phyloP scores from a whole-genome alignment of 2,888 invertebrate genomes.

The Athalia rosae region DNA sequence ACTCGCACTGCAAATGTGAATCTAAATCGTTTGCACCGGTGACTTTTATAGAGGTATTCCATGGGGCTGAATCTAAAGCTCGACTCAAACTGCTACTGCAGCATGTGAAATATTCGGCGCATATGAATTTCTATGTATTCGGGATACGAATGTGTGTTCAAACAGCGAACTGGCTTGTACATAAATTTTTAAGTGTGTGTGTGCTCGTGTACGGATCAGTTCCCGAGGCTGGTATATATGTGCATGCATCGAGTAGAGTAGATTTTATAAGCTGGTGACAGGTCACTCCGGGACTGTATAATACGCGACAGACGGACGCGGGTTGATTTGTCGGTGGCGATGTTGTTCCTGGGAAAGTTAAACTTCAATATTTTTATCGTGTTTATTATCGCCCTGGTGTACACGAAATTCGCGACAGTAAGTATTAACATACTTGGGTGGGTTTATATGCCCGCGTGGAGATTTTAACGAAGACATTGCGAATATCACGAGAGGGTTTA shows the following conservation, averaged over 20 bases:
- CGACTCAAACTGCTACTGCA: not conserved
- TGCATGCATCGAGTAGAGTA: conserved; percentile 9
- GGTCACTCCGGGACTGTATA: not conserved
- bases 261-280: conserved; percentile 21
- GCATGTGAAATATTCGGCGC: not conserved
- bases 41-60: no score
- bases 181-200: not conserved
- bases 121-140: not conserved
- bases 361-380: conserved; percentile 6
- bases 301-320: not conserved
- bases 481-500: not conserved
- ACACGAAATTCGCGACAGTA: not conserved
- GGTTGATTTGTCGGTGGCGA: conserved; percentile 9
- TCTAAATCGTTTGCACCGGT: no score
- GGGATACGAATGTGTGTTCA: not conserved
- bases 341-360: conserved; percentile 11
- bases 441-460: not conserved
- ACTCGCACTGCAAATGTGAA: no score
- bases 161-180: not conserved
- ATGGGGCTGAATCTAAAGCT: no score
- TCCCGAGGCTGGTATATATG: conserved; percentile 11
- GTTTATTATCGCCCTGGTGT: not conserved
- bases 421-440: not conserved
- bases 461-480: not conserved
- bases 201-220: not conserved